A percentile compares a stretch with the other conserved stretches of the same genome.
These are phyloP conservation scores for Bungarus multicinctus DNA, from an alignment of 2,113 vertebrate genomes.

Conservation along the genomic window DNA sequence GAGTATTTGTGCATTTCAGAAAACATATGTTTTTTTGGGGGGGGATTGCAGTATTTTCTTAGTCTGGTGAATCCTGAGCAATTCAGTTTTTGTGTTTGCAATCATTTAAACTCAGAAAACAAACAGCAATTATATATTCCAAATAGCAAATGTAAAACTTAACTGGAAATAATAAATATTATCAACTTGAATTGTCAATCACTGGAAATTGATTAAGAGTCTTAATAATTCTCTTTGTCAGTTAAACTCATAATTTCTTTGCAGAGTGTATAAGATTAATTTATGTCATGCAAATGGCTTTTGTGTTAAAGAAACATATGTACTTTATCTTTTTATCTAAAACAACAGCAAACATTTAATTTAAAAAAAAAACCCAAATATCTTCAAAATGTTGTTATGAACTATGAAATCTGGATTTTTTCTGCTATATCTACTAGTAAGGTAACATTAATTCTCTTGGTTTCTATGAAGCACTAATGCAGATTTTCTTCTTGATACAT, in stretches of 20 bases:
- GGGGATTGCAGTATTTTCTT: conserved; percentile 47
- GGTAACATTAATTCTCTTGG: not conserved
- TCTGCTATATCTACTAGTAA: not conserved
- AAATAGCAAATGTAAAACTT: conserved; percentile 53
- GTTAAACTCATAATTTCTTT: not conserved
- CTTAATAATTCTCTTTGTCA: conserved; percentile 33
- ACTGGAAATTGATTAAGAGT: conserved; percentile 41
- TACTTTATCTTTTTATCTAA: not conserved
- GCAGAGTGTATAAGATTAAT: conserved; percentile 12
- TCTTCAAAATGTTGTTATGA: not conserved
- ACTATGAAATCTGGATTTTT: not conserved
- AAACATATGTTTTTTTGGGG: too few species aligned
- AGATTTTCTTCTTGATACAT: not conserved
- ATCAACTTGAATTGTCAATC: conserved; percentile 55
- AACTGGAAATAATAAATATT: conserved; percentile 57
- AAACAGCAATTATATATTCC: conserved; percentile 60
- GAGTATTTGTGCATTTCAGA: too few species aligned
- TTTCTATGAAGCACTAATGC: not conserved
- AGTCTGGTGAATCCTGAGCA: conserved; percentile 42
- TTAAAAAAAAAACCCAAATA: not conserved
- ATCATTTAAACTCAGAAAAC: conserved; percentile 55
- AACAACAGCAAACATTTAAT: not conserved
- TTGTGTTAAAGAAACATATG: not conserved
- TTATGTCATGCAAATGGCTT: not conserved
- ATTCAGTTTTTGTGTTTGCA: conserved; percentile 44